Conservation (phyloP, 2,113 vertebrate genomes). For the Eptesicus fuscus region DNA sequence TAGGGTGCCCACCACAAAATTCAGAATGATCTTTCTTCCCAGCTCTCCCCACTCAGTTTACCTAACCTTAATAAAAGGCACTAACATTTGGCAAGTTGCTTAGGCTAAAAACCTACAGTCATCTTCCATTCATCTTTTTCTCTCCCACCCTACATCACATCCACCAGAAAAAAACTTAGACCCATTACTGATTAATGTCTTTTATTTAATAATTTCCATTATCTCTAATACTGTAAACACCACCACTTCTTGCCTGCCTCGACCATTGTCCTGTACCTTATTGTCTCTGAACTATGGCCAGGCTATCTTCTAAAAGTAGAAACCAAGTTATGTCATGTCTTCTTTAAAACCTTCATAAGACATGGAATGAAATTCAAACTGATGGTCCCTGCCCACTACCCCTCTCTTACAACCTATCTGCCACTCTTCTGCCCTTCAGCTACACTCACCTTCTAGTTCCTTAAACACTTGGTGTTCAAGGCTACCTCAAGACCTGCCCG, state of each 20-base stretch:
- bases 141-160: background rate
- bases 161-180: background rate
- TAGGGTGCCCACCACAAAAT: background rate
- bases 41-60: background rate
- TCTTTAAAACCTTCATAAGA: background rate
- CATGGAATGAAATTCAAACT: background rate
- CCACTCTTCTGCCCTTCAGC: background rate
- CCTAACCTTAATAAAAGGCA: background rate
- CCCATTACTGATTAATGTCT: background rate
- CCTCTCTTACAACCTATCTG: background rate
- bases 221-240: background rate
- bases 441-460: background rate
- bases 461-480: background rate
- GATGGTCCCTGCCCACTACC: background rate
- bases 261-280: background rate
- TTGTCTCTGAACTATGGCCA: background rate
- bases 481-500: background rate
- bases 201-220: background rate
- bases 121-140: background rate
- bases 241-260: background rate
- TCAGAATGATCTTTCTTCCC: background rate
- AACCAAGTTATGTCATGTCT: background rate
- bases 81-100: background rate
- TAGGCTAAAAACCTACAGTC: background rate
- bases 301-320: background rate